A percentile compares a stretch with the other conserved stretches of the same genome.
Evolutionary conservation across 2,888 invertebrate species (phyloP).

Genomic region (Mechanitis messenoides): DNA sequence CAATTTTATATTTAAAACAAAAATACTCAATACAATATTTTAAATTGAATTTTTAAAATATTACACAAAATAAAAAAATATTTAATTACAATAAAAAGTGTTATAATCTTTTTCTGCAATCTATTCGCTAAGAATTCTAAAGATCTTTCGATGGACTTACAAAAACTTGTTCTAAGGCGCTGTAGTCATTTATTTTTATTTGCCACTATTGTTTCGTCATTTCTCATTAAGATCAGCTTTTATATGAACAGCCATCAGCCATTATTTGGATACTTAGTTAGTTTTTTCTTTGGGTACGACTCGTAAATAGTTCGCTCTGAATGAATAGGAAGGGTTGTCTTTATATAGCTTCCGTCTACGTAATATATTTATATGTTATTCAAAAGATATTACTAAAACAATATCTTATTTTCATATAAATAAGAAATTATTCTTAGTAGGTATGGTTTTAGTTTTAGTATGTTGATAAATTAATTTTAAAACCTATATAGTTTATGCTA

Average conservation of each 20-base stretch:
- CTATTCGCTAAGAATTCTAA: slow-evolving; percentile 61
- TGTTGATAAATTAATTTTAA: no score
- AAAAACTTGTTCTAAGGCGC: slow-evolving; percentile 66
- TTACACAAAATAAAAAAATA: no score
- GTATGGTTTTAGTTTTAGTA: no score
- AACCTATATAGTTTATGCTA: no score
- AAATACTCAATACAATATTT: no score
- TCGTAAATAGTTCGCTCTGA: background rate
- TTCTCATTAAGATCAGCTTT: slow-evolving; percentile 52
- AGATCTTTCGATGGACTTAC: slow-evolving; percentile 73
- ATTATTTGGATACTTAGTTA: slow-evolving; percentile 24
- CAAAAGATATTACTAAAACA: background rate
- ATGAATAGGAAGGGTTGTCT: background rate
- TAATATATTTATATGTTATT: background rate
- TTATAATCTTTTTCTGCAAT: slow-evolving; percentile 35
- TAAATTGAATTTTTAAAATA: no score
- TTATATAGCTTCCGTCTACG: background rate
- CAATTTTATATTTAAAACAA: no score
- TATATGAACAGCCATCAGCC: slow-evolving; percentile 19
- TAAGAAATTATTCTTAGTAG: no score
- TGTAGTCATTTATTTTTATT: slow-evolving; percentile 69
- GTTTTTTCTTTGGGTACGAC: slow-evolving; percentile 10
- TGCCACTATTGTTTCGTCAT: slow-evolving; percentile 68
- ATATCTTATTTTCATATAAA: no score
- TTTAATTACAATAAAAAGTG: no score